These are phyloP conservation scores for Priocnemis perturbator DNA, from an alignment of 2,888 invertebrate genomes.

Conservation along the genomic window DNA sequence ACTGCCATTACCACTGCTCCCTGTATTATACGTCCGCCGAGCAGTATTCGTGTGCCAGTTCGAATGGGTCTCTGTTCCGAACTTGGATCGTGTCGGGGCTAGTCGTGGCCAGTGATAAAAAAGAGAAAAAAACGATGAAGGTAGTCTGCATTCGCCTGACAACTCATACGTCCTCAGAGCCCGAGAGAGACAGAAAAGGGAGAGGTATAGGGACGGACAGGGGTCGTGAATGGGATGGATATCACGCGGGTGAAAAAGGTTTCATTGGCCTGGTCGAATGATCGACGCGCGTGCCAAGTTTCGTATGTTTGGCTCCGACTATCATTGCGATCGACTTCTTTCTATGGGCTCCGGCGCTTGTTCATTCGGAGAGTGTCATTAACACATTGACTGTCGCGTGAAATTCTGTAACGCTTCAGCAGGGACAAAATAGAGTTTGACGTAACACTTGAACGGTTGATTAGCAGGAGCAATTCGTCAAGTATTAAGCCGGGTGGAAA, in stretches of 20 bases:
- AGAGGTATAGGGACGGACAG: no score
- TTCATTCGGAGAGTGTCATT: conserved; percentile 6
- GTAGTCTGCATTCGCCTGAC: conserved; percentile 41
- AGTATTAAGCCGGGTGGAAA: no score
- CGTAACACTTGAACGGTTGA: no score
- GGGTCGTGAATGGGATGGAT: no score
- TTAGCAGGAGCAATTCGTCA: no score
- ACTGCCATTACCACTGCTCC: no score
- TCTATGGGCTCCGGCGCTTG: conserved; percentile 31
- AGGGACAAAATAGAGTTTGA: no score
- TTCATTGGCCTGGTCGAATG: conserved; percentile 9
- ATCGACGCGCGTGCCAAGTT: conserved; percentile 36
- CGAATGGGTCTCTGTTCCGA: conserved; percentile 46
- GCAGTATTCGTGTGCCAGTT: conserved; percentile 21
- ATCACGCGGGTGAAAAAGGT: background rate
- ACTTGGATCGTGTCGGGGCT: conserved; percentile 37
- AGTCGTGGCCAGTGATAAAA: conserved; percentile 35
- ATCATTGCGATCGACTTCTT: conserved; percentile 33
- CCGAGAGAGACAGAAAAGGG: no score
- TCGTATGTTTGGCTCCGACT: conserved; percentile 27
- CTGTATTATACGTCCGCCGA: no score
- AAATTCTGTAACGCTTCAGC: no score
- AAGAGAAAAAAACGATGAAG: background rate
- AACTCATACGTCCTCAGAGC: conserved; percentile 29
- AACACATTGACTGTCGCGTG: no score